phyloP scores from a whole-genome alignment of 1,140 invertebrate species.

The Drosophila equinoxialis region DNA sequence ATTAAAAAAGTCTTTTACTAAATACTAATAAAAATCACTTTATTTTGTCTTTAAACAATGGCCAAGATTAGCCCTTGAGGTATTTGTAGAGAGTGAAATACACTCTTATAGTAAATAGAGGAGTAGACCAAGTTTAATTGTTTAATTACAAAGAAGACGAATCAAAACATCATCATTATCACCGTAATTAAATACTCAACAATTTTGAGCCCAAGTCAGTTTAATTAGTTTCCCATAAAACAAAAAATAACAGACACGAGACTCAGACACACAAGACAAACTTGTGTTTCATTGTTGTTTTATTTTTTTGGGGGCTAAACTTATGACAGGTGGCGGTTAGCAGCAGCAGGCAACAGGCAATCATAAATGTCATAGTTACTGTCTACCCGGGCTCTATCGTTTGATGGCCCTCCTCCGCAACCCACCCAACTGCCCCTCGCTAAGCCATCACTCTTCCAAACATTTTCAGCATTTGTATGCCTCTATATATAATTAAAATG shows the following conservation, averaged over 20 bases:
- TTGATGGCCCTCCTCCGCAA: not conserved
- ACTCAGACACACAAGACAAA: not conserved
- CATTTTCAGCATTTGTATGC: slow-evolving; percentile 41
- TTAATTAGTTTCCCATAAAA: slow-evolving; percentile 51
- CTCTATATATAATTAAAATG: slow-evolving; percentile 51
- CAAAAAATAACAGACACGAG: not conserved
- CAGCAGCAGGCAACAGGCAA: slow-evolving; percentile 27
- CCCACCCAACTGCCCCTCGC: not conserved
- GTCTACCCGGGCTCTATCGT: slow-evolving; percentile 8
- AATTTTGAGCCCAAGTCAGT: slow-evolving; percentile 50
- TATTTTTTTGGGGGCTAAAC: slow-evolving; percentile 30
- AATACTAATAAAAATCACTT: not conserved
- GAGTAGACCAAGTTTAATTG: slow-evolving; percentile 49
- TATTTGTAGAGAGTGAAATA: slow-evolving; percentile 21
- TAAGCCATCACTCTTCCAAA: not conserved
- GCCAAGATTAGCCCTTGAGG: not conserved
- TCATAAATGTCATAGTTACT: slow-evolving; percentile 54
- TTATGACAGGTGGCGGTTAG: slow-evolving; percentile 37
- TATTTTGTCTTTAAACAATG: not conserved
- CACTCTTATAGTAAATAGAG: slow-evolving; percentile 19
- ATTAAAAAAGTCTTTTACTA: not conserved
- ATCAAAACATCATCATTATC: slow-evolving; percentile 37
- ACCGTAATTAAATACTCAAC: slow-evolving; percentile 47
- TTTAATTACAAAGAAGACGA: slow-evolving; percentile 36
- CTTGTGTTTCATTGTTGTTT: slow-evolving; percentile 38